Base-by-base conservation (phyloP, 2,888 invertebrate species). In the Griposia aprilina region DNA sequence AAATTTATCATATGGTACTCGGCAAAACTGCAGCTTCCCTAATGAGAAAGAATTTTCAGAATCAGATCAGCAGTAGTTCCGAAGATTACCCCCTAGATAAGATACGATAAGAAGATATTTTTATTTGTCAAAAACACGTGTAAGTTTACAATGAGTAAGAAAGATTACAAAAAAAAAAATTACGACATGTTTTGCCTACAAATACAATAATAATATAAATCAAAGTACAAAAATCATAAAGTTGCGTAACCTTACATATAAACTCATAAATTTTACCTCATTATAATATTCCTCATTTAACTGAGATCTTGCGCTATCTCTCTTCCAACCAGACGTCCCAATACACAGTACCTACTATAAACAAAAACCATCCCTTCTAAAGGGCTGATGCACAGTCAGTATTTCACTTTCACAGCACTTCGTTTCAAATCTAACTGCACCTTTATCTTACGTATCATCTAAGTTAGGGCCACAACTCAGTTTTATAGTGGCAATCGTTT, bases 401-500 rank as follows among this genome's bases (percentile, higher is more conserved):
- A 60, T 85, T 68, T 83, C 50, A 85, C 71, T 41, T 66, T 55
- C 70, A 26, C 55, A 65, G 23, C 62, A 77, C 60, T 83, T 87
- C 78, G 13, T 67, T 80, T 84, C 82, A 87, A 91, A 89, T 90
- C 85, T 85, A 88, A 88, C 84, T 90, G 88, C 87, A 89, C 89
- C 89, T 91, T 89, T 90, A 90, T 93, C 92, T 92, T 89, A 84
- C 83, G 86, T 88, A 89, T 88, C 90, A 89, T 89, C 87, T 89
- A 90, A 90, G 87, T 88, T 85, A 87, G 84, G 88, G 90, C 91
- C 91, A 93, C 93, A 93, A 91, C 89, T 93, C 93, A 93, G 90
- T 91, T 92, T 93, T 92, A 93, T 93, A 90, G 92, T 84, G 69
- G 93, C 92, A 90, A 93, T 93, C 92, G 91, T 87, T 93, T 92